Conservation (phyloP, 2,888 invertebrate species). For the Nemotelus nigrinus region DNA sequence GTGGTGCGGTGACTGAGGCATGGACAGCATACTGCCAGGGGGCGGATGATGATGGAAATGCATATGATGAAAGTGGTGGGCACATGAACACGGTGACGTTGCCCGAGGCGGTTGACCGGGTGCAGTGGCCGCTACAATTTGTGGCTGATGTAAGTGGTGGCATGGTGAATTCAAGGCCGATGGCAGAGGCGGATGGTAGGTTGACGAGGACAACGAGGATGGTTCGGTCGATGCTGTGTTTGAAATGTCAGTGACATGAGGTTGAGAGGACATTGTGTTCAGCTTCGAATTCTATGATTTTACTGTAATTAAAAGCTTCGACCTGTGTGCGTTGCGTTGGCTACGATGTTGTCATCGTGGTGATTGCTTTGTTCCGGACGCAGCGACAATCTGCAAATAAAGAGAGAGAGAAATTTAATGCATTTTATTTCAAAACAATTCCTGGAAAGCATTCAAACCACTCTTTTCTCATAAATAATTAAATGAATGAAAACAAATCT, state of each 20-base stretch:
- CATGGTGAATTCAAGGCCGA: slow-evolving; percentile 51
- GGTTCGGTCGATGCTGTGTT: slow-evolving; percentile 43
- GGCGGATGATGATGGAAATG: slow-evolving; percentile 57
- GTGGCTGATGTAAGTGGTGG: slow-evolving; percentile 45
- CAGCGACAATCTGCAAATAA: slow-evolving; percentile 14
- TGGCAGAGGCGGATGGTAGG: slow-evolving; percentile 36
- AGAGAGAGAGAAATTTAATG: neutral
- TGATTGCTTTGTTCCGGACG: neutral
- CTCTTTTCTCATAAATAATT: too few relatives aligned
- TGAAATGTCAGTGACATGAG: slow-evolving; percentile 24
- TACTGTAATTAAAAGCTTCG: neutral
- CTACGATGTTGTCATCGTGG: slow-evolving; percentile 17
- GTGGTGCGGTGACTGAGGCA: slow-evolving; percentile 21
- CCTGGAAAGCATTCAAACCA: too few relatives aligned
- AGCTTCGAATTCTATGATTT: slow-evolving; percentile 11
- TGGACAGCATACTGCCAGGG: slow-evolving; percentile 6
- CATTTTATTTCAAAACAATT: too few relatives aligned
- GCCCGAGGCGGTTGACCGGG: slow-evolving; percentile 26
- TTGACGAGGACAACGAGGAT: slow-evolving; percentile 41
- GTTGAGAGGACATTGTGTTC: slow-evolving; percentile 38
- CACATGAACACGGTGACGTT: slow-evolving; percentile 53
- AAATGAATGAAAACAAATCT: too few relatives aligned
- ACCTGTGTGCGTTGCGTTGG: neutral
- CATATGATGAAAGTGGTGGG: slow-evolving; percentile 64
- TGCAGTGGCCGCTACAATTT: slow-evolving; percentile 19